Percentiles rank a stretch among this genome's conserved stretches.
Conservation (phyloP, 2,797 vertebrate species). For the Poecilia picta region DNA sequence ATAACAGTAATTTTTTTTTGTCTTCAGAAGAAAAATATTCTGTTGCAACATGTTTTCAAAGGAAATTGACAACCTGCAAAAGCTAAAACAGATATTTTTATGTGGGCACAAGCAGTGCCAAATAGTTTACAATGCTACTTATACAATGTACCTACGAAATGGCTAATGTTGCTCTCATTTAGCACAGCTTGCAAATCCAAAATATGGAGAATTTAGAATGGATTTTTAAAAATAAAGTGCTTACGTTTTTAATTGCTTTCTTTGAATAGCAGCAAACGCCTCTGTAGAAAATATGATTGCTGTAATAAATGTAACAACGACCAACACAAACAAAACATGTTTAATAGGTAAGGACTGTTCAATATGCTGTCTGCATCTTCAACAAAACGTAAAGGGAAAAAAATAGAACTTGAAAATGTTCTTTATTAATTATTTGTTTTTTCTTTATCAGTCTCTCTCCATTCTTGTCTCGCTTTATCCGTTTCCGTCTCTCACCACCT, state of each 20-base stretch:
- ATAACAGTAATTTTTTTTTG: too few relatives aligned
- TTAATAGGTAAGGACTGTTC: too few relatives aligned
- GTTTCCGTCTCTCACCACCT: neutral
- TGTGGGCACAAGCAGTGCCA: neutral
- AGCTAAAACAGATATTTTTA: neutral
- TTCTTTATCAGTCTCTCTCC: neutral
- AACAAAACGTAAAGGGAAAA: too few relatives aligned
- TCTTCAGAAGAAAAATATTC: neutral
- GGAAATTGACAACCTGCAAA: neutral
- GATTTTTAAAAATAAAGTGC: neutral
- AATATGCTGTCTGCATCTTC: too few relatives aligned
- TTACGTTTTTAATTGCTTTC: too few relatives aligned
- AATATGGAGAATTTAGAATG: neutral
- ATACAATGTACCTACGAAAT: neutral
- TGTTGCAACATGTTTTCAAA: neutral
- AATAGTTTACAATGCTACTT: neutral
- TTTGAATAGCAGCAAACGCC: too few relatives aligned
- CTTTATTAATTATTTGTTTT: too few relatives aligned
- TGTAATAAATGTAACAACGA: too few relatives aligned
- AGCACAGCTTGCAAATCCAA: neutral
- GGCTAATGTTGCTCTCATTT: neutral
- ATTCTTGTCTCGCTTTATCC: too few relatives aligned
- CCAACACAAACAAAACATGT: too few relatives aligned
- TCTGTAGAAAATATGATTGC: too few relatives aligned
- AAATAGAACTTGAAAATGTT: too few relatives aligned